Percentiles rank a stretch among this genome's conserved stretches.
phyloP scores from a whole-genome alignment of 2,888 invertebrate species.

The Cyclophora albipunctata region DNA sequence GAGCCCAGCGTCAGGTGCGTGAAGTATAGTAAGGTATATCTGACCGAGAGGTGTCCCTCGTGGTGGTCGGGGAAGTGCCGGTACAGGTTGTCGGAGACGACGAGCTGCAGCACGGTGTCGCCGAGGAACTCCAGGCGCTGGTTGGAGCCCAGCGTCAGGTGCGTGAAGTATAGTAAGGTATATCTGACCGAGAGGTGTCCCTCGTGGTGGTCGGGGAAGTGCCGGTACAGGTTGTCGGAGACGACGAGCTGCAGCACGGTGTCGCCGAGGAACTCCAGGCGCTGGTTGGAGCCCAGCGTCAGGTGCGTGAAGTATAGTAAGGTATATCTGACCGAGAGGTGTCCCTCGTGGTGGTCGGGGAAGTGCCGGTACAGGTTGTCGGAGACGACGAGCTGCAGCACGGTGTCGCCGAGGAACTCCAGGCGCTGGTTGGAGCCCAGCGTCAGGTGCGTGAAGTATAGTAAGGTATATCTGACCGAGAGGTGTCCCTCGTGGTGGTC shows the following conservation, averaged over 20 bases:
- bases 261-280: slow-evolving; percentile 97
- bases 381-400: slow-evolving; percentile 96
- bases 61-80: slow-evolving; percentile 99
- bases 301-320: slow-evolving; percentile 96
- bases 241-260: slow-evolving; percentile 97
- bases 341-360: slow-evolving; percentile 99
- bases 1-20: slow-evolving; percentile 97
- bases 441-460: slow-evolving; percentile 95
- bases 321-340: slow-evolving; percentile 96
- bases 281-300: slow-evolving; percentile 97
- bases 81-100: slow-evolving; percentile 97
- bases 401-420: slow-evolving; percentile 98
- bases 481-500: slow-evolving; percentile 99
- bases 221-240: slow-evolving; percentile 96
- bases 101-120: slow-evolving; percentile 97
- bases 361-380: slow-evolving; percentile 98
- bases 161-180: no score
- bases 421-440: slow-evolving; percentile 98
- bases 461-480: no score
- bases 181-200: slow-evolving; percentile 98
- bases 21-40: no score
- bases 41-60: slow-evolving; percentile 98
- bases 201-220: slow-evolving; percentile 99
- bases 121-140: slow-evolving; percentile 98
- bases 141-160: slow-evolving; percentile 97